Percentiles rank a stretch among this genome's conserved stretches.
Evolutionary conservation across 1,140 invertebrate species (phyloP).

Genomic region (Drosophila ananassae): DNA sequence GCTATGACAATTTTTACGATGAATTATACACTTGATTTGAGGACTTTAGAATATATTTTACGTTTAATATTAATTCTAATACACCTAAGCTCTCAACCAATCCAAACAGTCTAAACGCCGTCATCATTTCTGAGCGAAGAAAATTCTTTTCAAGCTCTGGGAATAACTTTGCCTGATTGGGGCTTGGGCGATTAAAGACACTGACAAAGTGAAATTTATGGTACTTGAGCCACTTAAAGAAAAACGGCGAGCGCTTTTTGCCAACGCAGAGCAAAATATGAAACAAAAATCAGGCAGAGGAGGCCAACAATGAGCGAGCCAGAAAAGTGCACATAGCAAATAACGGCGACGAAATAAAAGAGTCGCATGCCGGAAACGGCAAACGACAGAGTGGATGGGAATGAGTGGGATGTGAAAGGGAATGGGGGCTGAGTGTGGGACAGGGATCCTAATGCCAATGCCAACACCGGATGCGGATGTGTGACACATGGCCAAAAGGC

Average conservation of each 20-base stretch:
- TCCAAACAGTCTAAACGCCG: neutral
- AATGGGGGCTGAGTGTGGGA: neutral
- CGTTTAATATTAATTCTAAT: neutral
- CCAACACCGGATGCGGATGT: conserved; percentile 77
- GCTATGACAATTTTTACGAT: too few species aligned
- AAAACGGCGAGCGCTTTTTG: conserved; percentile 31
- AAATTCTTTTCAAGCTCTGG: conserved; percentile 27
- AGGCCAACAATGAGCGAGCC: conserved; percentile 12
- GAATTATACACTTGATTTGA: too few species aligned
- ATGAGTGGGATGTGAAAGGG: neutral
- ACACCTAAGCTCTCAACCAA: neutral
- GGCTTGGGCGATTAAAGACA: conserved; percentile 39
- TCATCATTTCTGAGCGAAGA: neutral
- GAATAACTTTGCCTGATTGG: conserved; percentile 38
- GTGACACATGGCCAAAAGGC: conserved; percentile 66
- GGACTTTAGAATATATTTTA: too few species aligned
- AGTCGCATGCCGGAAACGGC: conserved; percentile 71
- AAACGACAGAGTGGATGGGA: conserved; percentile 33
- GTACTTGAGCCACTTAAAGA: conserved; percentile 40
- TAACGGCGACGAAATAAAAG: conserved; percentile 54
- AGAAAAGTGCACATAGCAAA: conserved; percentile 33
- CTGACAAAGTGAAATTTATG: conserved; percentile 51
- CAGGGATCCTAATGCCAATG: conserved; percentile 65
- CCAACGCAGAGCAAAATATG: conserved; percentile 45
- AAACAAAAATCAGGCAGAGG: conserved; percentile 41